These are phyloP conservation scores for Temnothorax ravouxi DNA, from an alignment of 2,888 invertebrate genomes.

Conservation along the genomic window DNA sequence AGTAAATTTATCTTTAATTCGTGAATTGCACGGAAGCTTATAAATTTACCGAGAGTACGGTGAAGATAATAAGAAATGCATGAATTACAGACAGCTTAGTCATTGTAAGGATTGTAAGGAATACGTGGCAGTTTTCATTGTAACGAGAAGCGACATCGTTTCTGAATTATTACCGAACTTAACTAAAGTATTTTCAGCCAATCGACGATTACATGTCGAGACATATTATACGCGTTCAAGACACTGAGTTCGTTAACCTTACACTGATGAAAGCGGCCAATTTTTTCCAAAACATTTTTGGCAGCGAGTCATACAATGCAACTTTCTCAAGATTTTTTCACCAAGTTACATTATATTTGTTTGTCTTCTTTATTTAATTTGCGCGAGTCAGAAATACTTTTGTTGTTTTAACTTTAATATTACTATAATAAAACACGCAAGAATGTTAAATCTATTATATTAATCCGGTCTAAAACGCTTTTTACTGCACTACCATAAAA, in stretches of 20 bases:
- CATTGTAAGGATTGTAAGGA: not conserved
- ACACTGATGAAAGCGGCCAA: not conserved
- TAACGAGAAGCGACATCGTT: not conserved
- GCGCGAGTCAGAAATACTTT: not conserved
- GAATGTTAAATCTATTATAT: not conserved
- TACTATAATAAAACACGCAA: not conserved
- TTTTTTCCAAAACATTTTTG: not conserved
- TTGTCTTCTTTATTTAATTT: not conserved
- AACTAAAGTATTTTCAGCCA: conserved; percentile 27
- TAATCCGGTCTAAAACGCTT: not conserved
- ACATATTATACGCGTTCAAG: not conserved
- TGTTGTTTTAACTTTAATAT: not conserved
- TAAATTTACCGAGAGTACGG: not conserved
- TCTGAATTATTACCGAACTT: conserved; percentile 42
- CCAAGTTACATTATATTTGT: not conserved
- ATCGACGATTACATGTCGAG: conserved; percentile 25
- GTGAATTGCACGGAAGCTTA: not conserved
- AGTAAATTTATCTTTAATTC: conserved; percentile 16
- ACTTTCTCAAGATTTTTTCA: not conserved
- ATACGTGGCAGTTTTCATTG: not conserved
- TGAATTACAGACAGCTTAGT: conserved; percentile 10
- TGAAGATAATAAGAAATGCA: conserved; percentile 21
- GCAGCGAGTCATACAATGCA: not conserved
- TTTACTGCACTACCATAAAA: not conserved
- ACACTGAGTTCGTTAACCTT: conserved; percentile 26